Evolutionary conservation across 2,797 vertebrate species (phyloP).

Genomic region (Crax fasciolata): DNA sequence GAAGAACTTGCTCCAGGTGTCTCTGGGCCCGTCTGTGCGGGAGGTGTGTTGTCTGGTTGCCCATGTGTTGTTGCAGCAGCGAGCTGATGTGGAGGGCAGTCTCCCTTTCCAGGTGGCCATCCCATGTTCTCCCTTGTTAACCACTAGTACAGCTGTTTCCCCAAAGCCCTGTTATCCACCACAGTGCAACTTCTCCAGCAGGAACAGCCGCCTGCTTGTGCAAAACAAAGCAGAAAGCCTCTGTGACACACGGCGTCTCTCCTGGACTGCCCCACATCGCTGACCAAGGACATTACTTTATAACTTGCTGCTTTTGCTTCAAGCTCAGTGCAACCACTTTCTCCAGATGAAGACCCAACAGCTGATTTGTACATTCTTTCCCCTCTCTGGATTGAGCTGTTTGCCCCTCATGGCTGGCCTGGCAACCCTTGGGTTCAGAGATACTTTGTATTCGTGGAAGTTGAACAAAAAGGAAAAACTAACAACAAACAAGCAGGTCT

Average conservation of each 20-base stretch:
- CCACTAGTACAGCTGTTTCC: neutral
- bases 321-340: neutral
- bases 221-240: neutral
- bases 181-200: neutral
- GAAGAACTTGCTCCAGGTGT: neutral
- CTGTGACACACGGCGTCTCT: fast-evolving
- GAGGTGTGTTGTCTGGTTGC: neutral
- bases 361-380: neutral
- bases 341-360: neutral
- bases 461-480: neutral
- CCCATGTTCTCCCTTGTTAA: neutral
- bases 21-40: neutral
- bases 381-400: neutral
- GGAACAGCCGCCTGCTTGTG: neutral
- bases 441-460: neutral
- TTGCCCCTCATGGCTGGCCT: neutral
- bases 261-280: neutral
- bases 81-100: neutral
- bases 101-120: neutral
- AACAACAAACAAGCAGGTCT: neutral
- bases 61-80: neutral
- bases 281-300: neutral
- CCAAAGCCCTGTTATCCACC: neutral
- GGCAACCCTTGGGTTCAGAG: neutral
- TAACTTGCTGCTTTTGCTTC: neutral